Evolutionary conservation across 2,113 vertebrate genomes (phyloP), one percentile per base, ranked within the genome.

Genomic region (Rutilus rutilus): DNA sequence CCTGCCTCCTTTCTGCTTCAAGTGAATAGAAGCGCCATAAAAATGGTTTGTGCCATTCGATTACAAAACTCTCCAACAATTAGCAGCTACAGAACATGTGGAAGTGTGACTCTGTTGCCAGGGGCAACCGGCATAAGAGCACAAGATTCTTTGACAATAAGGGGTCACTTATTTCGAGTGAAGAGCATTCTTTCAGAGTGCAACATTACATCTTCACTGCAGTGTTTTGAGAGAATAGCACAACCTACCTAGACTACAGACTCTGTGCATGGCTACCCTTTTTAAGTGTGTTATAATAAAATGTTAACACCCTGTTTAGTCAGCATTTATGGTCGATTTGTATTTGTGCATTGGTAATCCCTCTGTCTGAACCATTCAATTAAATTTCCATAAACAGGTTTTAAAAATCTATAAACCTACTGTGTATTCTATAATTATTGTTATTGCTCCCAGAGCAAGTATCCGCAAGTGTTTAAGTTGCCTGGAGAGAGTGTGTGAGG

Each of bases 1-100:
- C 76, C 45, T 88, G 80, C 73, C 85, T 81, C 83, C 39, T 86
- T 85, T 83, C 33, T 69, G 86, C 89, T 84, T 90, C 23, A 88
- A 85, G 73, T 5, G 33, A 81, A 86, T 50, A 87, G 39, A 87
- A 86, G 59, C 3, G 5, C 17, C 87, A 60, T 73, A 86, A 54
- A 83, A 21, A 62, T 47, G 73, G 82, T 84, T 81, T 81, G 77
- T 57, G 57, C 21, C 73, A 80, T 65, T 80, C 78, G 23, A 57
- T 81, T 83, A 86, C 33, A 86, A 75, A 69, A 83, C 23, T 83
- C 50, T 73, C 52, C 3, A 36, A 84, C 82, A 85, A 85, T 76
- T 77, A 65, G 57, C 59, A 60, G 62, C 42, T 75, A 25, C 42
- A 76, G 30, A 54, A 9, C n/a, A 42, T 10, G 27, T 76, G 27